Evolutionary conservation across 2,113 vertebrate species (phyloP), one percentile per base, ranked within the genome.

Genomic region (Centrocercus urophasianus): DNA sequence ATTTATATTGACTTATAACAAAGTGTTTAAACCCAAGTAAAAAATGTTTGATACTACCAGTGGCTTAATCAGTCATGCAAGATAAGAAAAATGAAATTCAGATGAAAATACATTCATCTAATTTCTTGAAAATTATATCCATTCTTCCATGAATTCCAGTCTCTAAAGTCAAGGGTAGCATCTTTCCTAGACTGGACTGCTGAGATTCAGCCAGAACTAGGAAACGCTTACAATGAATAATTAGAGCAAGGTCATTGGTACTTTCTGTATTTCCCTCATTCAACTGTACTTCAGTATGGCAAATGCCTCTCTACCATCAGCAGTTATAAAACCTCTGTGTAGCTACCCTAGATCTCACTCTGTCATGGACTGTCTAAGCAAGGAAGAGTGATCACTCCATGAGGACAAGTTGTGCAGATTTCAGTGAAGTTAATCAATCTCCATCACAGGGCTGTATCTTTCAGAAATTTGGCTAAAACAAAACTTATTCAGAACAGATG

Each of bases 401-500:
- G 21, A 75, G 21, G 38, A 34, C 8, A 77, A 80, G 75, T 83
- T 77, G 47, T 28, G 17, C 77, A 50, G 17, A 89, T 69, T 78
- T 50, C 11, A 2, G 43, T 74, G 52, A 79, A 90, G 43, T 18
- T 95, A 60, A 93, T 84, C 54, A 67, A 52, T 88, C 82, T 89
- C 89, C 52, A 71, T 83, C 69, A 88, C 48, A 86, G 43, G 15
- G 6, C 25, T 88, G 2, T 77, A 57, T 72, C 67, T 83, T 87
- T 77, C 47, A 86, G 67, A 93, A 88, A 81, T 69, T 61, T 83
- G 45, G 28, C 28, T 91, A 77, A 95, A 95, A 2, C 10, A 27
- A 83, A 89, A 61, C 2, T 8, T 81, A 38, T 57, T 91, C 56
- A 88, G 52, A 85, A 86, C 47, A 93, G 43, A 81, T 71, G 61